Base-by-base conservation (phyloP, 2,888 invertebrate species). In the Lasius platythorax region DNA sequence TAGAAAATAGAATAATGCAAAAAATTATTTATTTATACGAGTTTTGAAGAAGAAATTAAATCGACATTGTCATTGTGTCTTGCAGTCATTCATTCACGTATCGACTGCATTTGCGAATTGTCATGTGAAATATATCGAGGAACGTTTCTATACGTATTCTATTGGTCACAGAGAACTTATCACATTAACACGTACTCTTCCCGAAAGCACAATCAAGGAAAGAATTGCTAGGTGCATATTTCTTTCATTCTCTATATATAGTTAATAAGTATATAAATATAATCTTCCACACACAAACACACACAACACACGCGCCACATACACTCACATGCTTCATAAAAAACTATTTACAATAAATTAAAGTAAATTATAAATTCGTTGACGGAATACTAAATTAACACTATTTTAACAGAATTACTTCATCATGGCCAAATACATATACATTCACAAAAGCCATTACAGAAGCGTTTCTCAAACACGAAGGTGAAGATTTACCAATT, bases 401-500 rank as follows among this genome's bases (percentile, higher is more conserved):
- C 18, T 46, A 3, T 63, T 63, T 50, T 4, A 0, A 23, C 23
- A 75, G 74, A 33, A 33, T 63, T 0, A 18, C 9, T 1, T 61
- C 74, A 28, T 11, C 94, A 95, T 40, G 94, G 89, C 76, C 96
- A 94, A 83, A 96, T 92, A 37, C 96, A 96, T 82, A 98, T 95
- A 97, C 98, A 0, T 98, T 97, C 93, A 98, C 98, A 1, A 98
- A 98, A 95, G 97, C 98, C 0, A 93, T 98, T 72, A 98, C 98
- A 0, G 98, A 98, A 93, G 96, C 96, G 88, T 95, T 97, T 84
- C 94, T 98, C 0, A 95, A 96, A 58, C 95, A 95, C 15, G 96
- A 96, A 85, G 96, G 96, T 6, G 95, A 95, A n/a, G 96, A 95
- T 15, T 93, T 98, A 56, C 98, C 98, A 0, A 94, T 98, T 15